These are phyloP conservation scores for Xanthia icteritia DNA, from an alignment of 2,888 invertebrate species.

Conservation along the genomic window DNA sequence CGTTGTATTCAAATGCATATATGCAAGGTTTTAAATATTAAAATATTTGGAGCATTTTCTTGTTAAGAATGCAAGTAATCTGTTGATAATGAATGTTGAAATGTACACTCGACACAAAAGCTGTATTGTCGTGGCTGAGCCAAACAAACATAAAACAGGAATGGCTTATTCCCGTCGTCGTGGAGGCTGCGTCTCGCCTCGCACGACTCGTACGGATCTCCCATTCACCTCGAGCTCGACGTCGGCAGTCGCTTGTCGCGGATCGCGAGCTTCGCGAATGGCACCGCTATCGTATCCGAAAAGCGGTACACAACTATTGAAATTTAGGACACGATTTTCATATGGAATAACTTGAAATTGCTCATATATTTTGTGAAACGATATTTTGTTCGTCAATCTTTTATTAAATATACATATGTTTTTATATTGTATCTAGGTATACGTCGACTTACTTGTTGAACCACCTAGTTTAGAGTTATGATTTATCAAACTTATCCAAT, in stretches of 20 bases:
- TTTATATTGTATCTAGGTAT: neutral
- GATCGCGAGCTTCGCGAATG: constrained; percentile 41
- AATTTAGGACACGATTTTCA: constrained; percentile 41
- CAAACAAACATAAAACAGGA: constrained; percentile 83
- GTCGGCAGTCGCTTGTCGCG: constrained; percentile 39
- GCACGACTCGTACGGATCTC: constrained; percentile 52
- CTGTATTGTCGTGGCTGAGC: constrained; percentile 77
- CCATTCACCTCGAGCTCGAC: constrained; percentile 60
- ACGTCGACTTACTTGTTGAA: neutral
- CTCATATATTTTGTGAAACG: constrained; percentile 11
- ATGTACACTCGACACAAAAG: constrained; percentile 81
- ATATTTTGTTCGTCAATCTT: constrained; percentile 3
- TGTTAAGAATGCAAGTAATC: constrained; percentile 68
- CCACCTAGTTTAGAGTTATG: neutral
- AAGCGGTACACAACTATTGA: constrained; percentile 40
- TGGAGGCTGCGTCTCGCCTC: constrained; percentile 55
- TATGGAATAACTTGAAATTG: constrained; percentile 33
- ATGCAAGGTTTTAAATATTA: constrained; percentile 38
- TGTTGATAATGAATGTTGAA: constrained; percentile 82
- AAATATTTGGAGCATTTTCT: constrained; percentile 42
- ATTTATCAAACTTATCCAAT: neutral
- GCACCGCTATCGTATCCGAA: constrained; percentile 28
- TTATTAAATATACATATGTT: constrained; percentile 2
- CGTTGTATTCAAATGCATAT: constrained; percentile 23
- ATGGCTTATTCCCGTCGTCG: constrained; percentile 76